Percentiles rank a stretch among this genome's conserved stretches.
Evolutionary conservation across 1,140 invertebrate genomes (phyloP).

Genomic region (Drosophila auraria): DNA sequence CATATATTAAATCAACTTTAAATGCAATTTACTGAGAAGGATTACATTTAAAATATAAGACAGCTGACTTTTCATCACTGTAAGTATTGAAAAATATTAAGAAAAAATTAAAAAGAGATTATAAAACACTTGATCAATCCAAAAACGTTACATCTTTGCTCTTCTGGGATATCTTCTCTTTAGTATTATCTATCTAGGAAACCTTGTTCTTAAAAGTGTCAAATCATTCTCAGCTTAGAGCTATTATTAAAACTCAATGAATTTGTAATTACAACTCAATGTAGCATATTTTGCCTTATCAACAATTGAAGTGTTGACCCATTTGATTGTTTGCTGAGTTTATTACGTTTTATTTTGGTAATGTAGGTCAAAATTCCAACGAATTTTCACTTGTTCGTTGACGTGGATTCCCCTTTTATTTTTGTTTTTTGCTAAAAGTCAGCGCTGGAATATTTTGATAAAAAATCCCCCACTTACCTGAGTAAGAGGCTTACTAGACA

Average conservation of each 20-base stretch:
- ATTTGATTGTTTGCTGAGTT: not conserved
- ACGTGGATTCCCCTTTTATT: not conserved
- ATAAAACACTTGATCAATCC: conserved; percentile 10
- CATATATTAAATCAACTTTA: conserved; percentile 28
- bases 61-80: conserved; percentile 21
- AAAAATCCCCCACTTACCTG: conserved; percentile 1
- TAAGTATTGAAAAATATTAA: conserved; percentile 5
- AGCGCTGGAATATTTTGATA: conserved; percentile 1
- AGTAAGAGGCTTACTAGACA: conserved; percentile 52
- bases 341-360: not conserved
- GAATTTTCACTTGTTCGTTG: conserved; percentile 12
- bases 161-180: too few species aligned
- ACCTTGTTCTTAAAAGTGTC: not conserved
- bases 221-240: not conserved
- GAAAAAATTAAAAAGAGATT: not conserved
- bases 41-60: conserved; percentile 21
- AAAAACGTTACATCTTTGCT: conserved; percentile 41
- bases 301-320: conserved; percentile 13
- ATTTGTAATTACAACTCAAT: not conserved
- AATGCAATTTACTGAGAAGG: conserved; percentile 33
- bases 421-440: not conserved
- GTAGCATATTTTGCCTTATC: not conserved
- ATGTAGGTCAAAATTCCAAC: conserved; percentile 21
- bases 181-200: not conserved
- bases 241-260: not conserved